Percentiles rank a stretch among this genome's conserved stretches.
phyloP scores from a whole-genome alignment of 1,140 invertebrate genomes.

The Bombus superbus region DNA sequence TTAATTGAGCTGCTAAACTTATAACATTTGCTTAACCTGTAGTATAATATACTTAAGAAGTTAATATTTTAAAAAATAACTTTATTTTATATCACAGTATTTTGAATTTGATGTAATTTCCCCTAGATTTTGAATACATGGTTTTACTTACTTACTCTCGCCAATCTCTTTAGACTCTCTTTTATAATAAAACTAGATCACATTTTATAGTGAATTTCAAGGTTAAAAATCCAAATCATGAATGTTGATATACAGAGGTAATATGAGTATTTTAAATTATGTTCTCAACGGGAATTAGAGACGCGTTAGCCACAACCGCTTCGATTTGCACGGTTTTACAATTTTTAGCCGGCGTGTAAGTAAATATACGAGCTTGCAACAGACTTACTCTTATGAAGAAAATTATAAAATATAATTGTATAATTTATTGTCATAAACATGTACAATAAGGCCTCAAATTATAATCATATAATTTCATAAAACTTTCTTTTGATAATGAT shows the following conservation, averaged over 20 bases:
- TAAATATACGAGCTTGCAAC: slow-evolving; percentile 47
- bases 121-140: background rate
- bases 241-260: slow-evolving; percentile 11
- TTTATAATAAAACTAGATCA: slow-evolving; percentile 30
- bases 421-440: slow-evolving; percentile 34
- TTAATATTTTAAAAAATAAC: background rate
- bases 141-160: background rate
- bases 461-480: background rate
- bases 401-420: slow-evolving; percentile 14
- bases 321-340: slow-evolving; percentile 87
- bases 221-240: background rate
- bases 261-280: slow-evolving; percentile 50
- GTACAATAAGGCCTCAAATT: background rate
- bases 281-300: slow-evolving; percentile 47
- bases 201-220: background rate
- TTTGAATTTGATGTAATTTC: background rate
- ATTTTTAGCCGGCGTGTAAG: slow-evolving; percentile 88
- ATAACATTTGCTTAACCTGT: background rate
- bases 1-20: background rate
- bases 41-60: background rate
- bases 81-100: background rate
- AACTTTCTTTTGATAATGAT: slow-evolving; percentile 12
- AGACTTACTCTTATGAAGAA: background rate
- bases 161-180: background rate
- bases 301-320: slow-evolving; percentile 84